Conservation (phyloP, 2,113 vertebrate genomes). For the Malurus cyaneus region DNA sequence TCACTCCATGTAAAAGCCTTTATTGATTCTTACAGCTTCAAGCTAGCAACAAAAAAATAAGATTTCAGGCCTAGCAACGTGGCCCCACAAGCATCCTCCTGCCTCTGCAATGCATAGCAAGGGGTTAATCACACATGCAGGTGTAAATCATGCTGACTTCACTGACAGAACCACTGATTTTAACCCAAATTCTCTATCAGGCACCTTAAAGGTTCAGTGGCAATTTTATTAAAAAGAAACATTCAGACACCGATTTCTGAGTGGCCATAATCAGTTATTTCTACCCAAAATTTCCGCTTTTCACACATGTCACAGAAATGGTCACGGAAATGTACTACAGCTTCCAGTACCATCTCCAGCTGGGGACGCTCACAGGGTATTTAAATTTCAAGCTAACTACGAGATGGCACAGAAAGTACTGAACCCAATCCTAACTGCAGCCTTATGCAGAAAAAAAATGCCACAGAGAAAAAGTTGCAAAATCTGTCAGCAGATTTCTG, state of each 20-base stretch:
- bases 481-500: neutral
- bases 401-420: neutral
- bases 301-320: fast-evolving
- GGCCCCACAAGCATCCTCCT: neutral
- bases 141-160: neutral
- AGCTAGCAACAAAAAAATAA: neutral
- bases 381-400: neutral
- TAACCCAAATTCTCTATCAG: neutral
- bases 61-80: neutral
- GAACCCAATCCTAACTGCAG: neutral
- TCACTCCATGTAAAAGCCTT: neutral
- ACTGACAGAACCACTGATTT: neutral
- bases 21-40: neutral
- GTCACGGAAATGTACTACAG: neutral
- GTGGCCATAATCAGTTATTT: neutral
- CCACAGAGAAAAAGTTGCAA: neutral
- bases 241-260: neutral
- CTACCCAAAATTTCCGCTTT: neutral
- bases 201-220: neutral
- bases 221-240: neutral
- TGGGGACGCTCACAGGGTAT: neutral
- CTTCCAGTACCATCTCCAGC: neutral
- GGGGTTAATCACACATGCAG: neutral
- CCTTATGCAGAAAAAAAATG: neutral
- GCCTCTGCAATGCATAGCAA: neutral